Base-by-base conservation (phyloP, 2,888 invertebrate genomes). In the Sphecodes monilicornis region DNA sequence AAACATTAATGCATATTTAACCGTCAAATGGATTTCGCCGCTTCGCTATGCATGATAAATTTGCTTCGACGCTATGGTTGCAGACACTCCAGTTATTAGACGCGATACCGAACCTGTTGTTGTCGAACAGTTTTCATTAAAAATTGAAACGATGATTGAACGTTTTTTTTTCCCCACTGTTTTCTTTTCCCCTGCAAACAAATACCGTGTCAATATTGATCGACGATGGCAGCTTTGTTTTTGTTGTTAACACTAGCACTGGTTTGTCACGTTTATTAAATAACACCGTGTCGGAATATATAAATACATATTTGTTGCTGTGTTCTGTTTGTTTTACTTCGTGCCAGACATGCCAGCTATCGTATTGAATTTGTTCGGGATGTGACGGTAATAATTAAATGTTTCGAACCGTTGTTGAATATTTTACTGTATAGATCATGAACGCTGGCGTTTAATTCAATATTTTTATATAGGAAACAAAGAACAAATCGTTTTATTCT, bases 1-100 rank as follows among this genome's bases (percentile, higher is more conserved):
- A 43, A 54, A 43, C 29, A 39, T 43, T 43, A 36, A 78, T 78
- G 72, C 71, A 68, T 78, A 60, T 82, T 73, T 73, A 73, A 73
- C 73, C 22, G n/a, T 57, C 57, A 68, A 79, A 79, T 73, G 73
- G 79, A 82, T 79, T 73, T 69, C 46, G 54, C 73, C 46, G 68
- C 54, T 68, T 41, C 68, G 72, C 54, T 64, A 72, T 72, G 54
- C 72, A 29, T 71, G 78, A 78, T 78, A 73, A 81, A 43, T 72
- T 18, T 81, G 46, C 68, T 81, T 69, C 22, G 41, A 39, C 57
- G 32, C 54, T 57, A 72, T 73, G 57, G 69, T 39, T 57, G 71
- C 22, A 76, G 46, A 36, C 32, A 68, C 64, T 50, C 29, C 43
- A 26, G 66, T 78, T 46, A 54, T 32, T 54, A 5, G 71, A 66